phyloP scores from a whole-genome alignment of 2,888 invertebrate genomes.

The Ligdia adustata region DNA sequence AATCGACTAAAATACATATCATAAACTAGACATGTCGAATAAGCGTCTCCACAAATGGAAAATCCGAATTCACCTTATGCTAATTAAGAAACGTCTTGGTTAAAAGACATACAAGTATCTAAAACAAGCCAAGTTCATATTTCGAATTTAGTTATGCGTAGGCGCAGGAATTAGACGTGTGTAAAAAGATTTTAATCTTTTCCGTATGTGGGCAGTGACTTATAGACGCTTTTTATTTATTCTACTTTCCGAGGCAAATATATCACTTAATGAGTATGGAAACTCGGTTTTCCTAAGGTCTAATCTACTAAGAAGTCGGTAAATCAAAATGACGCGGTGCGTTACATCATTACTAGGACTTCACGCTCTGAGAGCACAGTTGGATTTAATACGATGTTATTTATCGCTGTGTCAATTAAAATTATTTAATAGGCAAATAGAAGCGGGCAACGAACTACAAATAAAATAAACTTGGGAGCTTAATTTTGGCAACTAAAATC shows the following conservation, averaged over 20 bases:
- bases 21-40: slow-evolving; percentile 70
- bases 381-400: slow-evolving; percentile 51
- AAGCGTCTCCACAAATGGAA: slow-evolving; percentile 68
- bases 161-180: slow-evolving; percentile 70
- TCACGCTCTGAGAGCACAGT: slow-evolving; percentile 51
- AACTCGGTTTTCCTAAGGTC: slow-evolving; percentile 50
- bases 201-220: slow-evolving; percentile 72
- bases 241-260: slow-evolving; percentile 60
- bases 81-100: slow-evolving; percentile 56
- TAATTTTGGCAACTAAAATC: slow-evolving; percentile 12
- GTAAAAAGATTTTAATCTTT: slow-evolving; percentile 75
- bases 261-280: slow-evolving; percentile 67
- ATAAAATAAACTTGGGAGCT: slow-evolving; percentile 18
- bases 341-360: slow-evolving; percentile 62
- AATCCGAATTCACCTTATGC: slow-evolving; percentile 59
- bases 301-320: slow-evolving; percentile 39
- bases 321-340: slow-evolving; percentile 63
- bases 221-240: slow-evolving; percentile 67
- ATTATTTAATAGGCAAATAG: slow-evolving; percentile 39
- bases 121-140: slow-evolving; percentile 58
- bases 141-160: slow-evolving; percentile 70
- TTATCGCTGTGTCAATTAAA: slow-evolving; percentile 55
- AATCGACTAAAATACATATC: slow-evolving; percentile 61
- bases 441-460: slow-evolving; percentile 16
- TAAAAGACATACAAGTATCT: slow-evolving; percentile 38